These are phyloP conservation scores for Micropoecilia bifurca DNA, from an alignment of 2,797 vertebrate genomes.

Conservation along the genomic window DNA sequence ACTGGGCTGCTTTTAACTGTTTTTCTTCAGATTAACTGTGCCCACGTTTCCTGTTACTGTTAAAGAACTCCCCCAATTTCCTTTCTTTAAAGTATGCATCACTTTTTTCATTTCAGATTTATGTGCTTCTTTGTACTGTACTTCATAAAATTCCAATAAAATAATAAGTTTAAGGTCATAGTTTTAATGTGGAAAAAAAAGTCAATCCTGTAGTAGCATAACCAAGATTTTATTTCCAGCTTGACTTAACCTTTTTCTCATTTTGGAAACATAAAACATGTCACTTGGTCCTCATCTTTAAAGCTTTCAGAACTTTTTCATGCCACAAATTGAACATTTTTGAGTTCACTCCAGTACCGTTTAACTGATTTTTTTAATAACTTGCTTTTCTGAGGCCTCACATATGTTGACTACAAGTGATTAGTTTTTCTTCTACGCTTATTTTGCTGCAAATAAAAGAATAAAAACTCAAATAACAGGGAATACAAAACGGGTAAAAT, in stretches of 20 bases:
- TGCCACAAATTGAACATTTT: not conserved
- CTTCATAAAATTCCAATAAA: not conserved
- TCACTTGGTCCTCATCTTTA: not conserved
- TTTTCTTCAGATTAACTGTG: not conserved
- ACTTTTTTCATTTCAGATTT: not conserved
- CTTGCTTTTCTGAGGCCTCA: not conserved
- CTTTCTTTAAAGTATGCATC: not conserved
- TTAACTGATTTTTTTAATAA: not conserved
- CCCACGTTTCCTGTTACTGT: not conserved
- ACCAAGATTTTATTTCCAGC: not conserved
- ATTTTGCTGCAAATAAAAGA: not conserved
- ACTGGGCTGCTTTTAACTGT: not conserved
- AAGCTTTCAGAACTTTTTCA: not conserved
- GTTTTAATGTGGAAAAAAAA: not conserved
- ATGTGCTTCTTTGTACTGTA: not conserved
- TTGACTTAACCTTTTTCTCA: not conserved
- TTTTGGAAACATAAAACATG: not conserved
- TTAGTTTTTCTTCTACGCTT: not conserved
- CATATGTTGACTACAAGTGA: not conserved
- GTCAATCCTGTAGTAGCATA: too few relatives aligned
- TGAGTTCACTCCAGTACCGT: not conserved
- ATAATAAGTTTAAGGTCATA: not conserved
- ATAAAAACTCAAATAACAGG: not conserved
- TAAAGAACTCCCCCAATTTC: not conserved
- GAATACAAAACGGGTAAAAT: not conserved